phyloP scores from a whole-genome alignment of 2,113 vertebrate species.

The Choloepus hoffmanni region DNA sequence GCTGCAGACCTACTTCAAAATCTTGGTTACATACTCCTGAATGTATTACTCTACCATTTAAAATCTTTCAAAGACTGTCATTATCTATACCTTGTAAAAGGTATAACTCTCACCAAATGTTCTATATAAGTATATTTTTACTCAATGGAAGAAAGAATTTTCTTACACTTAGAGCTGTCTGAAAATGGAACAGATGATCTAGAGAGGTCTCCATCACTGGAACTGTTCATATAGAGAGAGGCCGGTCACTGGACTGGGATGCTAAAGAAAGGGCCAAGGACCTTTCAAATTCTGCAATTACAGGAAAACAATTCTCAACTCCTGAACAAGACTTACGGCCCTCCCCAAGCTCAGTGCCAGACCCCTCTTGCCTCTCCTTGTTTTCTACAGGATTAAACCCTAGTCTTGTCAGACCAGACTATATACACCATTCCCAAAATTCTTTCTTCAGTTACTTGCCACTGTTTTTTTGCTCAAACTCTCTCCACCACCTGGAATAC shows the following conservation, averaged over 20 bases:
- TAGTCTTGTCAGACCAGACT: background rate
- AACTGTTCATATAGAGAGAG: conserved; percentile 7
- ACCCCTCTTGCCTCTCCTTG: background rate
- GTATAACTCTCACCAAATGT: background rate
- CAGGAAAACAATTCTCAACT: background rate
- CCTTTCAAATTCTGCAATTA: background rate
- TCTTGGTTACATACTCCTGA: background rate
- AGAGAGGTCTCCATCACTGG: background rate
- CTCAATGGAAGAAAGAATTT: background rate
- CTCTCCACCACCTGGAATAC: conserved; percentile 76
- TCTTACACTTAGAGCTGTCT: background rate
- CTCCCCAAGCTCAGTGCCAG: background rate
- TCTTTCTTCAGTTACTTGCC: conserved; percentile 54
- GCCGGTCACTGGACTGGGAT: background rate
- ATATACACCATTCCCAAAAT: conserved; percentile 19
- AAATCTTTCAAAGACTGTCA: background rate
- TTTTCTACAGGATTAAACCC: conserved; percentile 41
- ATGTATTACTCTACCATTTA: background rate
- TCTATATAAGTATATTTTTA: background rate
- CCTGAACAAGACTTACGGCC: background rate
- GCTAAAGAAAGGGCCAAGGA: background rate
- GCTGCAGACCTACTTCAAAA: background rate
- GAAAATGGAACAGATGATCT: background rate
- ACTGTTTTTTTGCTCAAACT: conserved; percentile 50
- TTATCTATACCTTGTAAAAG: background rate